These are phyloP conservation scores for Bostrychus sinensis DNA, from an alignment of 2,113 vertebrate genomes.

Conservation along the genomic window DNA sequence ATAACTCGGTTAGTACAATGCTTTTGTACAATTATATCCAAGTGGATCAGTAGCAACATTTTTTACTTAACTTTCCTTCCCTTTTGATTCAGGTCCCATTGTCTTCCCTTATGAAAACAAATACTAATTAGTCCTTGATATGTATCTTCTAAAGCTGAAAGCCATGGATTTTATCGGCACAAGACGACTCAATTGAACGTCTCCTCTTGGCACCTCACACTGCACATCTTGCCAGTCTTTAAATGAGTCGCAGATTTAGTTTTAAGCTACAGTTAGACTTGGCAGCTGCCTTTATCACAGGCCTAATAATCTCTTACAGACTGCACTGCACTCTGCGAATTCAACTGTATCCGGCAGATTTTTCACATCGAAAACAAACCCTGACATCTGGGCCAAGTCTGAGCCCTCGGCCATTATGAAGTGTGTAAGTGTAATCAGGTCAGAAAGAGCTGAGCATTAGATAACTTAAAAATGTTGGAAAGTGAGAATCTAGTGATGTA, in stretches of 20 bases:
- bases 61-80: not conserved
- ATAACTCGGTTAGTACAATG: no score
- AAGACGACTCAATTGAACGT: constrained; percentile 11
- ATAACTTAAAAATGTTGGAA: constrained; percentile 2
- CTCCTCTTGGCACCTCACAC: constrained; percentile 4
- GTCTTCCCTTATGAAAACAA: constrained; percentile 7
- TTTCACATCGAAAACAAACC: constrained; percentile 44
- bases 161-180: not conserved
- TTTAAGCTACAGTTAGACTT: constrained; percentile 23
- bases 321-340: constrained; percentile 28
- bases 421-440: constrained; percentile 13
- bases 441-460: constrained; percentile 5
- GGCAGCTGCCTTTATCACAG: constrained; percentile 27
- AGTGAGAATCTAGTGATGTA: not conserved
- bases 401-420: constrained; percentile 17
- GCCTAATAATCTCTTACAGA: constrained; percentile 36
- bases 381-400: constrained; percentile 16
- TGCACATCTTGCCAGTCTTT: constrained; percentile 17
- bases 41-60: not conserved
- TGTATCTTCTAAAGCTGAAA: not conserved
- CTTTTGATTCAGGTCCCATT: not conserved
- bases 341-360: constrained; percentile 27
- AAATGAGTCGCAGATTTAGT: constrained; percentile 30
- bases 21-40: no score
- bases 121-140: constrained; percentile 7